These are phyloP conservation scores for Diaperis boleti DNA, from an alignment of 2,888 invertebrate genomes.

Conservation along the genomic window DNA sequence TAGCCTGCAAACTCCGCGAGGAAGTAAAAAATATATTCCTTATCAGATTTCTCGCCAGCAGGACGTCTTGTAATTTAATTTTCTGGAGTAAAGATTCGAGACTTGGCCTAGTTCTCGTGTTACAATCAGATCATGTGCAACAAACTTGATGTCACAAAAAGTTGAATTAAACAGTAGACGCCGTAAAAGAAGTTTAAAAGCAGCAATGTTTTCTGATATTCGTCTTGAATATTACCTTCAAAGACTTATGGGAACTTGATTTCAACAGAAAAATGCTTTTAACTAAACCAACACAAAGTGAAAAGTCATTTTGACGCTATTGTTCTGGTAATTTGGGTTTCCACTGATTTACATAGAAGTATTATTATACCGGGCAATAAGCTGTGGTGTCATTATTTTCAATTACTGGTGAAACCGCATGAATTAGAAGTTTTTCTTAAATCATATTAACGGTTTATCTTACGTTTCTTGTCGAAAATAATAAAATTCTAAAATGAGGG, in stretches of 20 bases:
- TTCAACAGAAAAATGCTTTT: slow-evolving; percentile 19
- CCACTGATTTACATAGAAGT: background rate
- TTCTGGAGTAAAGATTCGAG: background rate
- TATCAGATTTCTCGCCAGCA: too few species aligned
- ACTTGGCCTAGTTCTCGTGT: background rate
- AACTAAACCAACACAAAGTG: background rate
- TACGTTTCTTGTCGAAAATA: too few species aligned
- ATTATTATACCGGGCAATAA: background rate
- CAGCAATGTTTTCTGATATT: background rate
- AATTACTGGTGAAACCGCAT: too few species aligned
- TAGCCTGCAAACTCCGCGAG: too few species aligned
- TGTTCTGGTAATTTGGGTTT: background rate
- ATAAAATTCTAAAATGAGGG: too few species aligned
- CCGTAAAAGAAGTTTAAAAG: slow-evolving; percentile 4
- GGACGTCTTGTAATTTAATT: background rate
- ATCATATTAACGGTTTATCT: too few species aligned
- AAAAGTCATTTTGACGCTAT: background rate
- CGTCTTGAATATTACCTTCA: slow-evolving; percentile 9
- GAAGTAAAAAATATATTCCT: too few species aligned
- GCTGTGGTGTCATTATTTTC: background rate
- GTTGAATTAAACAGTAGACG: slow-evolving; percentile 19
- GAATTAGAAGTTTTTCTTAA: too few species aligned
- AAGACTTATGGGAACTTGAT: slow-evolving; percentile 13
- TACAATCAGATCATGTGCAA: background rate
- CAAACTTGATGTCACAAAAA: slow-evolving; percentile 11